phyloP scores from a whole-genome alignment of 2,888 invertebrate genomes.

The Macrophya alboannulata region DNA sequence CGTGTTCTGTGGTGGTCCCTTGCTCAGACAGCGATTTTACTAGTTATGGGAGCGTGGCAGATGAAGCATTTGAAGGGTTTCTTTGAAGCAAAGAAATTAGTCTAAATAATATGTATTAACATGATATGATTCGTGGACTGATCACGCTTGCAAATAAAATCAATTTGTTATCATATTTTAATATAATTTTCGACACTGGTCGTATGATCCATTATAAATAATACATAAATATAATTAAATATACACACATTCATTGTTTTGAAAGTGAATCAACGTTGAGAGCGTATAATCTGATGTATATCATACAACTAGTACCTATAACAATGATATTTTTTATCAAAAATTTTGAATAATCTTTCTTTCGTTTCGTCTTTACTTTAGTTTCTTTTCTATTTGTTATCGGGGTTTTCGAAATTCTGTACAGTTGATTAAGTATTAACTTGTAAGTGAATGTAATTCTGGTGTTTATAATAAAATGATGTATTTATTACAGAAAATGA shows the following conservation, averaged over 20 bases:
- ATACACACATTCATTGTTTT: conserved; percentile 7
- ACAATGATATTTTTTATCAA: conserved; percentile 37
- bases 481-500: conserved; percentile 31
- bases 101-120: conserved; percentile 81
- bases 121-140: conserved; percentile 4
- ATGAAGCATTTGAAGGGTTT: conserved; percentile 99
- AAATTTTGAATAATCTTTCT: conserved; percentile 16
- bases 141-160: background rate
- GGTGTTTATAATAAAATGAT: conserved; percentile 48
- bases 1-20: conserved; percentile 98
- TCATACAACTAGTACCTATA: background rate
- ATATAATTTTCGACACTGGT: conserved; percentile 14
- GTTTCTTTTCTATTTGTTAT: background rate
- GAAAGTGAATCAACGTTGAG: background rate
- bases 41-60: conserved; percentile 98
- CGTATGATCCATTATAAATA: conserved; percentile 1
- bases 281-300: conserved; percentile 5
- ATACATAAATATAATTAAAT: background rate
- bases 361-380: background rate
- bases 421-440: conserved; percentile 29
- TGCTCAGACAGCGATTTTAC: conserved; percentile 93
- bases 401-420: conserved; percentile 21
- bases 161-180: conserved; percentile 32
- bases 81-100: conserved; percentile 99
- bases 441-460: background rate